phyloP scores from a whole-genome alignment of 23 tunicate species.

The Oikopleura albicans region DNA sequence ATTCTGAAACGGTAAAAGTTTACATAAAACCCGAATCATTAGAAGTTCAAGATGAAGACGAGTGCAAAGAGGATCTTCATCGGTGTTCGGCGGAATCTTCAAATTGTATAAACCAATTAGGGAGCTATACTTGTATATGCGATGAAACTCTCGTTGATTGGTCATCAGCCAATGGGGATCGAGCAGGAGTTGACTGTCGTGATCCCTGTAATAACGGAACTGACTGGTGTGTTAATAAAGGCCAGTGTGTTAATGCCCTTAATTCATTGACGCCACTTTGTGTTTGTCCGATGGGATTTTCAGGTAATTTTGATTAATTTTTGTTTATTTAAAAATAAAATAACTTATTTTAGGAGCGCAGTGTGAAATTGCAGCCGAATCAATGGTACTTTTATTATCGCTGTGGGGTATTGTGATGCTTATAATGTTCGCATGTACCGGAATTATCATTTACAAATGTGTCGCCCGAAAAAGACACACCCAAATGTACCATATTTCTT shows the following conservation, averaged over 20 bases:
- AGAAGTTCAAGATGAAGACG: neutral
- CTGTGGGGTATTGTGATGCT: neutral
- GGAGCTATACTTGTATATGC: neutral
- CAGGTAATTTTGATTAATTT: too few relatives aligned
- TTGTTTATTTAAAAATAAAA: too few relatives aligned
- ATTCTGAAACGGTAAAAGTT: too few relatives aligned
- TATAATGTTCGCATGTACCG: neutral
- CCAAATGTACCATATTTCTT: neutral
- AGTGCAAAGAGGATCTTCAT: neutral
- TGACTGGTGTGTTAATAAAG: neutral
- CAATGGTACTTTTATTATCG: neutral
- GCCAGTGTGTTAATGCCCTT: neutral
- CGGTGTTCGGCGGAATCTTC: neutral
- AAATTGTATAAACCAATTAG: neutral
- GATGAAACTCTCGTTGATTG: neutral
- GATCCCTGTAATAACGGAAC: neutral
- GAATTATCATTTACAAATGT: neutral
- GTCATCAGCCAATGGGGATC: neutral
- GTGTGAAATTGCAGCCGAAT: neutral
- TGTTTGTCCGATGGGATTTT: neutral
- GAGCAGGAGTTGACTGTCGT: neutral
- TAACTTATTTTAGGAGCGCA: too few relatives aligned
- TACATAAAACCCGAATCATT: neutral
- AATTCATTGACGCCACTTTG: neutral
- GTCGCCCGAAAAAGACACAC: neutral